Evolutionary conservation across 2,888 invertebrate genomes (phyloP), one percentile per base, ranked within the genome.

Genomic region (Drosophila birchii): DNA sequence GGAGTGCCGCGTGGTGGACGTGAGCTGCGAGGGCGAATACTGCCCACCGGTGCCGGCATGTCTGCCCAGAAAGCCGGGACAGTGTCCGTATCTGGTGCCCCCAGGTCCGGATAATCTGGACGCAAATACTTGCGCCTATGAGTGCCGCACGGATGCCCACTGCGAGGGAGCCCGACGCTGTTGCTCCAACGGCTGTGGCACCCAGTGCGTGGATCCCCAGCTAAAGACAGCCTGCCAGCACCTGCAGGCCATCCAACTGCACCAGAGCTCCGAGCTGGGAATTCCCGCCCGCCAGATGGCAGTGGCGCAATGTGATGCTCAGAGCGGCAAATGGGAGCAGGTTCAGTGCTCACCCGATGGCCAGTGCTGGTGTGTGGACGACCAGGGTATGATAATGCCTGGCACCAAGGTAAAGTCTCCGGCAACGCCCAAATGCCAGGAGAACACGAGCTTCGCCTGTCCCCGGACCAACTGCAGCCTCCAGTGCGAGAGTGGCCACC

Each of bases 131-230:
- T 97, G 97, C 88, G 96, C 96, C 82, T 95, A 96, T 89, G 95
- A 96, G 86, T 97, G 97, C 79, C 95, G 95, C 36, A 95, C 95
- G 0, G 97, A 97, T 92, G 94, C 95, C 18, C 95, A 96, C 78
- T 97, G 97, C 86, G 94, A 94, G 3, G 94, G 94, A 0, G 93
- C 93, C 0, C 94, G 94, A 67, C 95, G 96, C 70, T 97, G 97
- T 92, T 97, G 97, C 89, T 96, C 96, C 0, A 97, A 97, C 47
- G 97, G 97, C 29, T 97, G 97, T 88, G 97, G 97, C 0, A 97
- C 97, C 0, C 95, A 96, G 80, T 97, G 97, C 90, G 94, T 96
- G 0, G 93, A 94, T 49, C 95, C 96, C 0, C 94, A 96, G 41
- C 94, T 96, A 78, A 95, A 95, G 79, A 96, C 96, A 62, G 95